Conservation (phyloP, 2,113 vertebrate species). For the Peromyscus maniculatus region DNA sequence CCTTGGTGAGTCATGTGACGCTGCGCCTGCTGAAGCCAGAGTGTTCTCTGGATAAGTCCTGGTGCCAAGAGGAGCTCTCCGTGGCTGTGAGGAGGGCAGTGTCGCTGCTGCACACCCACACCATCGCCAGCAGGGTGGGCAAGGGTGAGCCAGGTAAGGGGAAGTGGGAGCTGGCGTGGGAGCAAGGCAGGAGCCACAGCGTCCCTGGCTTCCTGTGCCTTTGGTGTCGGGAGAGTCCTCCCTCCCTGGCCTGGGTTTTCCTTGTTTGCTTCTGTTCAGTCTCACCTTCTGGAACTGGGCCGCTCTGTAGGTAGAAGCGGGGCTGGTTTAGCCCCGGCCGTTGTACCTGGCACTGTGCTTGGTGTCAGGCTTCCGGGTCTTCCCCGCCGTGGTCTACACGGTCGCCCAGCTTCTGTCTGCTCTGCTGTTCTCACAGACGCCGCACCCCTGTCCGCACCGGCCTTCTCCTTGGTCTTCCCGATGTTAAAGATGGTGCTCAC, state of each 20-base stretch:
- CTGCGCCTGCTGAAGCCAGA: slow-evolving; percentile 96
- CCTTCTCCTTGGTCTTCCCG: slow-evolving; percentile 95
- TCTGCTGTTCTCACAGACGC: slow-evolving; percentile 79
- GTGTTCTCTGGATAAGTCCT: slow-evolving; percentile 93
- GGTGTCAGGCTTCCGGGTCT: neutral
- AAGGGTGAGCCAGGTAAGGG: slow-evolving; percentile 89
- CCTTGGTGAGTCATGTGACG: slow-evolving; percentile 95
- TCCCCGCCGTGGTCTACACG: neutral
- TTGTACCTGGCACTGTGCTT: neutral
- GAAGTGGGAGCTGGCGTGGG: rapidly evolving
- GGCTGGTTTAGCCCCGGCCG: neutral
- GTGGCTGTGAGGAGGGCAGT: slow-evolving; percentile 92
- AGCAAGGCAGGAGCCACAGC: neutral
- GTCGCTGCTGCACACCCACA: slow-evolving; percentile 91
- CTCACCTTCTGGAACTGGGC: neutral
- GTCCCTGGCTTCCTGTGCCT: neutral
- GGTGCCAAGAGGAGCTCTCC: slow-evolving; percentile 94
- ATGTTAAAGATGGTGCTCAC: slow-evolving; percentile 94
- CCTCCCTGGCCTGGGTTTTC: neutral
- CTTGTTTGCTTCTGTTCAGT: neutral
- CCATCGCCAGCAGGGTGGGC: slow-evolving; percentile 89
- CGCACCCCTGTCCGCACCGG: slow-evolving; percentile 87
- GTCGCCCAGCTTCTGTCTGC: neutral
- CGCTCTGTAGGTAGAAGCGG: neutral
- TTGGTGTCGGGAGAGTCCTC: neutral